Evolutionary conservation across 2,888 invertebrate species (phyloP), one percentile per base, ranked within the genome.

Genomic region (Bedellia somnulentella): DNA sequence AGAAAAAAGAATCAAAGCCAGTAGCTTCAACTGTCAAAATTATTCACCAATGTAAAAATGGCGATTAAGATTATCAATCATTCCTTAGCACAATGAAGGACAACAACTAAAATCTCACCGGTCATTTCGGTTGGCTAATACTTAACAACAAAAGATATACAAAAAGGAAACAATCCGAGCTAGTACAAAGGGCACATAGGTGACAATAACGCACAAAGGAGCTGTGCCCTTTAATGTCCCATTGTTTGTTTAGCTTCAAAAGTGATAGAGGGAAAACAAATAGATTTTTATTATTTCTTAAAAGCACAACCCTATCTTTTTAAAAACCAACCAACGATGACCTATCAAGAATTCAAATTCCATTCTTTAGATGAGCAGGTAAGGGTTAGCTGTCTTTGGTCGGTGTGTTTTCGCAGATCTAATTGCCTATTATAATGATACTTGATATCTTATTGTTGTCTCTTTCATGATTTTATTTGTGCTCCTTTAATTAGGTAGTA

Each of bases 401-500:
- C 18, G 18, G 18, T 18, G 9, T 18, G 5, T 18, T 55, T 66
- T 61, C 51, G 55, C 50, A 55, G 53, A 52, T 62, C 58, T 73
- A 68, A 73, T 73, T 73, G 70, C 60, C 66, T 47, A 70, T 75
- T 73, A 75, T 64, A 70, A 70, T 58, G 71, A 63, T 61, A 75
- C 63, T 57, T 54, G 70, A 70, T 64, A 62, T 46, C 48, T 52
- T 38, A 49, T 30, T 30, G 24, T 13, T 24, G 23, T 24, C 12
- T n/a, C 5, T 12, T 30, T 13, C 10, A 13, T 30, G 24, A n/a
- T 15, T 24, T 23, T 30, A 24, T 24, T 16, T 16, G 16, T 15
- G 29, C 24, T 30, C 24, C n/a, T 22, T 23, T 16, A 30, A 24
- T 30, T 30, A 12, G 12, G n/a, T 14, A 12, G 17, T 27, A 14